Conservation (phyloP, 2,888 invertebrate genomes). For the Agrotis segetum region DNA sequence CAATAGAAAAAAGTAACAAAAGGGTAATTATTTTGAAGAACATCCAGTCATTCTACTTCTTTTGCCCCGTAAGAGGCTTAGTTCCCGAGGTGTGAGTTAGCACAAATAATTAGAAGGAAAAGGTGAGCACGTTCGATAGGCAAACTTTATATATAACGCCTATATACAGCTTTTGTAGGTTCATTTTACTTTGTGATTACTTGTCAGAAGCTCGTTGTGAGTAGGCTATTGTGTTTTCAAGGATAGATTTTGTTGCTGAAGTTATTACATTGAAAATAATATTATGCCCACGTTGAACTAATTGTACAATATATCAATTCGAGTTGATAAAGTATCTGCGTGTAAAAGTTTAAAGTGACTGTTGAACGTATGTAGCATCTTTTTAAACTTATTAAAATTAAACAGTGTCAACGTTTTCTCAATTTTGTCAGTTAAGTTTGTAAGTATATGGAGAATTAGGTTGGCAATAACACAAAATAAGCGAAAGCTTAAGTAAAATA, state of each 20-base stretch:
- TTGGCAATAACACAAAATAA: neutral
- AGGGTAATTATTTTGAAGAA: slow-evolving; percentile 4
- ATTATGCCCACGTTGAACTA: too few species aligned
- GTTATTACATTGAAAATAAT: neutral
- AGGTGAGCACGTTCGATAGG: slow-evolving; percentile 59
- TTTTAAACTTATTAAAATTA: too few species aligned
- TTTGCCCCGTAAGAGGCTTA: slow-evolving; percentile 70
- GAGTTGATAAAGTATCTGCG: too few species aligned
- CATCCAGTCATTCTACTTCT: slow-evolving; percentile 55
- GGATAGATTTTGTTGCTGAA: neutral
- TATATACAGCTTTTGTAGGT: neutral
- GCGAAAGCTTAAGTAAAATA: too few species aligned
- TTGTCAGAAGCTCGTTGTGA: neutral
- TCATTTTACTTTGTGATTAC: neutral
- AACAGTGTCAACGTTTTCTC: too few species aligned
- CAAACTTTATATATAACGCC: slow-evolving; percentile 20
- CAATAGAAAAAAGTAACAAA: neutral
- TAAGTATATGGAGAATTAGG: too few species aligned
- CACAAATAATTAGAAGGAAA: slow-evolving; percentile 77
- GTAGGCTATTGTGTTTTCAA: slow-evolving; percentile 4
- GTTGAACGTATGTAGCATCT: too few species aligned
- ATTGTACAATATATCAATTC: too few species aligned
- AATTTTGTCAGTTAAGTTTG: too few species aligned
- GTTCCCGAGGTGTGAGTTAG: slow-evolving; percentile 74
- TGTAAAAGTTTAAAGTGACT: too few species aligned